A percentile compares a stretch with the other conserved stretches of the same genome.
phyloP scores from a whole-genome alignment of 2,113 vertebrate genomes.

The Ptyas mucosa region DNA sequence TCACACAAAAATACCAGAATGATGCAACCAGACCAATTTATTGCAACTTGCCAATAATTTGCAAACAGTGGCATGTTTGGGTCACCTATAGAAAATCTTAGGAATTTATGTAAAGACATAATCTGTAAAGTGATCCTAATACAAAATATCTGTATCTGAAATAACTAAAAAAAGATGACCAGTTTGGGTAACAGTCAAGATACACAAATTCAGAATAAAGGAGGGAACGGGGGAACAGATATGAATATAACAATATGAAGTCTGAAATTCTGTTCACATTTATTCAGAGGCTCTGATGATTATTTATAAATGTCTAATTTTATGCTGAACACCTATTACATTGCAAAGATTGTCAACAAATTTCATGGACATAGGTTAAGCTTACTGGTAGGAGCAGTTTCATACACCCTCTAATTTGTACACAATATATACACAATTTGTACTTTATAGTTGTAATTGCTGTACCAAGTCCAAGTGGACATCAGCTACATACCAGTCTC shows the following conservation, averaged over 20 bases:
- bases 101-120: background rate
- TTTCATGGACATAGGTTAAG: background rate
- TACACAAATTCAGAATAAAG: background rate
- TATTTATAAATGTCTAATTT: background rate
- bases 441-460: background rate
- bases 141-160: background rate
- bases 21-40: background rate
- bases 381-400: too few relatives aligned
- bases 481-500: too few relatives aligned
- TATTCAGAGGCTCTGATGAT: background rate
- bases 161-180: background rate
- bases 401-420: background rate
- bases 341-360: background rate
- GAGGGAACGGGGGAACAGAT: background rate
- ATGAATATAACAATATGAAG: background rate
- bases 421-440: background rate
- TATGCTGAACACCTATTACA: background rate
- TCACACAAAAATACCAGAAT: background rate
- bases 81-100: background rate
- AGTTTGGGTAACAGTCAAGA: background rate
- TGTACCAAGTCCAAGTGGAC: background rate
- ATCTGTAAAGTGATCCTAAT: background rate
- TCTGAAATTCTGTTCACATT: background rate
- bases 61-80: background rate
- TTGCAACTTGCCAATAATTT: background rate